A percentile compares a stretch with the other conserved stretches of the same genome.
phyloP scores from a whole-genome alignment of 2,888 invertebrate genomes.

The Brenthis daphne region DNA sequence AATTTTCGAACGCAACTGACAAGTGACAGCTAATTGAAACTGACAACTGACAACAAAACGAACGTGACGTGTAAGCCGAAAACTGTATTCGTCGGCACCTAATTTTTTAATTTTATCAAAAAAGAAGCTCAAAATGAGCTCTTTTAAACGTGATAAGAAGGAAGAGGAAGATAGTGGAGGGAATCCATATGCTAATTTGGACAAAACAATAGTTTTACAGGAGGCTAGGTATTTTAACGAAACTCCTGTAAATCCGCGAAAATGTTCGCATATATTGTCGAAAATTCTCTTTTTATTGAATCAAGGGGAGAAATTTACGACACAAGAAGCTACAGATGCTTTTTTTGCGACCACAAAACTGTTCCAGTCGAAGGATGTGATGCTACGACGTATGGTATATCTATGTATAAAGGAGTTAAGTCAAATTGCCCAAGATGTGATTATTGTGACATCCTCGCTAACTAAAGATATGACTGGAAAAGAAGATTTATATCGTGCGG shows the following conservation, averaged over 20 bases:
- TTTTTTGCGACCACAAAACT: conserved; percentile 99
- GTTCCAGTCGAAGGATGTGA: conserved; percentile 98
- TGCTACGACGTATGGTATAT: conserved; percentile 97
- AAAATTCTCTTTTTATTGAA: conserved; percentile 98
- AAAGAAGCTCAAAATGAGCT: conserved; percentile 84
- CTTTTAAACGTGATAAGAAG: conserved; percentile 95
- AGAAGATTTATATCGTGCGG: conserved; percentile 94
- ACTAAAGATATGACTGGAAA: conserved; percentile 99
- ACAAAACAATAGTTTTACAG: conserved; percentile 98
- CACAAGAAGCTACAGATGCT: conserved; percentile 98
- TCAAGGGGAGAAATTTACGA: conserved; percentile 95
- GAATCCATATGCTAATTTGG: conserved; percentile 95
- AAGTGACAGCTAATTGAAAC: conserved; percentile 28
- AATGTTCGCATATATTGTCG: conserved; percentile 97
- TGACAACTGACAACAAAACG: conserved; percentile 34
- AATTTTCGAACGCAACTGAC: conserved; percentile 12
- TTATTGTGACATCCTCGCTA: conserved; percentile 98
- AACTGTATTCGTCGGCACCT: conserved; percentile 74
- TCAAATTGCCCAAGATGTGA: conserved; percentile 97
- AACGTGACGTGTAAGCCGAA: conserved; percentile 51
- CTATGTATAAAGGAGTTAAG: conserved; percentile 97
- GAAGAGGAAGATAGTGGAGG: conserved; percentile 96
- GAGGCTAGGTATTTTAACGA: conserved; percentile 99
- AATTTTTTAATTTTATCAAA: conserved; percentile 63
- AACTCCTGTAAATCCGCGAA: conserved; percentile 97